These are phyloP conservation scores for Rhingia rostrata DNA, from an alignment of 2,888 invertebrate genomes.

Conservation along the genomic window DNA sequence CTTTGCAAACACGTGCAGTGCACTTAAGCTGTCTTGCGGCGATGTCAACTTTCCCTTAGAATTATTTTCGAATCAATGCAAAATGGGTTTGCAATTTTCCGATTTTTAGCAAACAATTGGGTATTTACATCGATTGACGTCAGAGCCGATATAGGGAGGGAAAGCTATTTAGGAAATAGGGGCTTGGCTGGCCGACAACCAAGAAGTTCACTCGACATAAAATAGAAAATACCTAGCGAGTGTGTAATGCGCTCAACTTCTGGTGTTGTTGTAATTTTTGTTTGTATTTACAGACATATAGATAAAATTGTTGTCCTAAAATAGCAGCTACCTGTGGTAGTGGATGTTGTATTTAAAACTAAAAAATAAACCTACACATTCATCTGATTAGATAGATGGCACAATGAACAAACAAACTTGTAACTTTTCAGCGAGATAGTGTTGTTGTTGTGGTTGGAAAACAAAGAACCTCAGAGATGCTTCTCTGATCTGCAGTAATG, in stretches of 20 bases:
- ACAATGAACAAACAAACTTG: slow-evolving; percentile 43
- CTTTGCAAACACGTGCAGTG: slow-evolving; percentile 37
- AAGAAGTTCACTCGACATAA: slow-evolving; percentile 66
- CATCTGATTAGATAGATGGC: slow-evolving; percentile 46
- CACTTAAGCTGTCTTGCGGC: slow-evolving; percentile 1
- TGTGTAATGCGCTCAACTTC: slow-evolving; percentile 56
- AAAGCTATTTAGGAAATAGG: slow-evolving; percentile 66
- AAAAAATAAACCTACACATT: slow-evolving; percentile 19
- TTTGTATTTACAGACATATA: background rate
- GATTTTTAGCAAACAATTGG: slow-evolving; percentile 5
- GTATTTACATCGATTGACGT: slow-evolving; percentile 41
- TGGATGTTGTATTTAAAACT: slow-evolving; percentile 36
- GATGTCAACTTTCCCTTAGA: slow-evolving; percentile 3
- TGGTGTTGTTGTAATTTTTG: slow-evolving; percentile 37
- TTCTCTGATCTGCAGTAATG: slow-evolving; percentile 51
- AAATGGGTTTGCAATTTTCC: slow-evolving; percentile 2
- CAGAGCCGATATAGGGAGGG: slow-evolving; percentile 5
- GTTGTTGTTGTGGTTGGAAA: slow-evolving; percentile 14
- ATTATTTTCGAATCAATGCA: background rate
- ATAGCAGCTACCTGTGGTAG: slow-evolving; percentile 55
- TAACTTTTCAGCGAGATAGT: slow-evolving; percentile 29
- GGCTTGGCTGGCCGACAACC: slow-evolving; percentile 70
- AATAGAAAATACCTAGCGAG: slow-evolving; percentile 58
- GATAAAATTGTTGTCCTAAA: slow-evolving; percentile 43
- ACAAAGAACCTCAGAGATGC: slow-evolving; percentile 28